These are phyloP conservation scores for Vesta saturnalis DNA, from an alignment of 2,888 invertebrate species.

Conservation along the genomic window DNA sequence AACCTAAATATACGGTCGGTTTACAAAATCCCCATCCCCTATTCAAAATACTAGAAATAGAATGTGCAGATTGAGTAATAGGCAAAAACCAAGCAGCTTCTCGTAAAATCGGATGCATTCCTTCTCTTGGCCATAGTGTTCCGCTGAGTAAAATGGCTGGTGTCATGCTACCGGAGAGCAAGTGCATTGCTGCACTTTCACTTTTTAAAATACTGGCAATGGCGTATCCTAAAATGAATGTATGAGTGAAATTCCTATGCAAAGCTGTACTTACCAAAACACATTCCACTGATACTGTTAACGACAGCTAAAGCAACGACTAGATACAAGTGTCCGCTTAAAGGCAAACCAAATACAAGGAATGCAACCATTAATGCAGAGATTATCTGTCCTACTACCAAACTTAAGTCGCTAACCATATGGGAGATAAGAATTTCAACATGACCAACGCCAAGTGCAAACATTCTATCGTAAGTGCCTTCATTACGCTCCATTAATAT, in stretches of 20 bases:
- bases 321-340: neutral
- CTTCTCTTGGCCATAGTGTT: neutral
- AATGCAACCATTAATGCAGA: neutral
- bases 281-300: constrained; percentile 3
- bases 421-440: neutral
- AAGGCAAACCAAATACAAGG: neutral
- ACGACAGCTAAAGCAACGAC: neutral
- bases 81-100: neutral
- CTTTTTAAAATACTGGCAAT: neutral
- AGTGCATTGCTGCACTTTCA: neutral
- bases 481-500: neutral
- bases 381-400: neutral
- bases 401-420: neutral
- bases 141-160: neutral
- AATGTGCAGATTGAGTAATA: neutral
- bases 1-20: neutral
- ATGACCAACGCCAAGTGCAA: neutral
- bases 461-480: neutral
- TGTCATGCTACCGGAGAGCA: neutral
- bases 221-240: neutral
- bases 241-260: too few relatives aligned
- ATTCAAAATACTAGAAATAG: neutral
- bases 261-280: constrained; percentile 3
- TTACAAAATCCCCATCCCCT: neutral
- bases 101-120: neutral